phyloP scores from a whole-genome alignment of 1,140 invertebrate species.

The Zaprionus ghesquierei region DNA sequence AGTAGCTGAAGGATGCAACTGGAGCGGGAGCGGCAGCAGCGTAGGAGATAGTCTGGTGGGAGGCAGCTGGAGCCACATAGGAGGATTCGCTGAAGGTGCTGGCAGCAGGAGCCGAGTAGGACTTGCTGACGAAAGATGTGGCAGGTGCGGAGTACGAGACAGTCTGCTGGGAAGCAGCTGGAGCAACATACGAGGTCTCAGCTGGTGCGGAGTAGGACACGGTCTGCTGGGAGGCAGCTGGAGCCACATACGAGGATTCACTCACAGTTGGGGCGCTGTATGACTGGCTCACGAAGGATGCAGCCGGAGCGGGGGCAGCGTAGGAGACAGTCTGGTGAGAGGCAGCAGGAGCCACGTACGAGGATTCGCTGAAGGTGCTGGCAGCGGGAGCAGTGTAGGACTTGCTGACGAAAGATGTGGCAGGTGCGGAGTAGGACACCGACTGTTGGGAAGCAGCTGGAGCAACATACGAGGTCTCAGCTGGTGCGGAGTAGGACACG shows the following conservation, averaged over 20 bases:
- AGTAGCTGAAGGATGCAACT: not conserved
- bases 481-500: constrained; percentile 39
- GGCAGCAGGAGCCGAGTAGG: constrained; percentile 14
- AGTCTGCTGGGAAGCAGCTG: constrained; percentile 33
- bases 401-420: not conserved
- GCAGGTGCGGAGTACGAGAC: constrained; percentile 29
- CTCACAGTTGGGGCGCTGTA: constrained; percentile 17
- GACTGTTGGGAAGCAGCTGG: constrained; percentile 32
- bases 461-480: constrained; percentile 20
- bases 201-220: constrained; percentile 30
- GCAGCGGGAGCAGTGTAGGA: constrained; percentile 31
- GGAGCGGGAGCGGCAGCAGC: constrained; percentile 36
- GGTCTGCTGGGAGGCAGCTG: constrained; percentile 33
- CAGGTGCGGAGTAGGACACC: constrained; percentile 3
- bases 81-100: constrained; percentile 15
- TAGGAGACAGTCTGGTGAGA: constrained; percentile 26
- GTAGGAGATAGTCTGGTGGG: constrained; percentile 20
- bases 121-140: not conserved
- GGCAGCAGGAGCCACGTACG: constrained; percentile 37
- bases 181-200: constrained; percentile 34
- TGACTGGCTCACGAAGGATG: constrained; percentile 25
- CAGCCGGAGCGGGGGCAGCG: constrained; percentile 42
- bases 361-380: constrained; percentile 13
- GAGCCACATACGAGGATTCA: constrained; percentile 32
- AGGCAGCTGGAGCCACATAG: constrained; percentile 27